These are phyloP conservation scores for Ruditapes philippinarum DNA, from an alignment of 1,140 invertebrate species.

Conservation along the genomic window DNA sequence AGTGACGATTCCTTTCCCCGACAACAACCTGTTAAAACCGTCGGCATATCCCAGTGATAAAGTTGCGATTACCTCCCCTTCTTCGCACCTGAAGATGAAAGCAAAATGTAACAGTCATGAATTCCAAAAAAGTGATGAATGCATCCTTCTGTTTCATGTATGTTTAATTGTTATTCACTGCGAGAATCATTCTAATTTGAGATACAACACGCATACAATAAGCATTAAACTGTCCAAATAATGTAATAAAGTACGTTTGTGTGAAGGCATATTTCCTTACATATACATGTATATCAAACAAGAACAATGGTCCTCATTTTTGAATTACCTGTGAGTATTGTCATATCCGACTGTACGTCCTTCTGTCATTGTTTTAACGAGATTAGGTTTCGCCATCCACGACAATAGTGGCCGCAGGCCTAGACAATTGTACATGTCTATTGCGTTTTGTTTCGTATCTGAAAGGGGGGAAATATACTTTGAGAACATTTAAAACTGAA, in stretches of 20 bases:
- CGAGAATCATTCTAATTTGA: too few relatives aligned
- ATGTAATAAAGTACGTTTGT: too few relatives aligned
- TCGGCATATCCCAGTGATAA: slow-evolving; percentile 77
- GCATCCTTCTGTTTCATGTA: too few relatives aligned
- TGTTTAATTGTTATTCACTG: too few relatives aligned
- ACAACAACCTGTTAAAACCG: slow-evolving; percentile 73
- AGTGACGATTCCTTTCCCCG: slow-evolving; percentile 64
- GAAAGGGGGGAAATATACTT: background rate
- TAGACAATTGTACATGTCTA: slow-evolving; percentile 26
- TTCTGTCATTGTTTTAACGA: slow-evolving; percentile 68
- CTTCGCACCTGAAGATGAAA: slow-evolving; percentile 49
- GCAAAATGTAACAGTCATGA: too few relatives aligned
- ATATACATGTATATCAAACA: background rate
- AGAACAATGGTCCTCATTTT: background rate
- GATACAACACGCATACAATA: too few relatives aligned
- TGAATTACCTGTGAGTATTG: slow-evolving; percentile 72
- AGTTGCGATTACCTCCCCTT: slow-evolving; percentile 74
- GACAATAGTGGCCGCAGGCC: slow-evolving; percentile 70
- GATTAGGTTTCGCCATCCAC: slow-evolving; percentile 69
- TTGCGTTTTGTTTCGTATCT: slow-evolving; percentile 17
- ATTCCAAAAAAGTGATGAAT: too few relatives aligned
- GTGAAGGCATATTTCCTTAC: too few relatives aligned
- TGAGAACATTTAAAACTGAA: too few relatives aligned
- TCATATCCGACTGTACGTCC: slow-evolving; percentile 74
- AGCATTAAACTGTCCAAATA: too few relatives aligned